Evolutionary conservation across 2,888 invertebrate genomes (phyloP), one percentile per base, ranked within the genome.

Genomic region (Isoperla grammatica): DNA sequence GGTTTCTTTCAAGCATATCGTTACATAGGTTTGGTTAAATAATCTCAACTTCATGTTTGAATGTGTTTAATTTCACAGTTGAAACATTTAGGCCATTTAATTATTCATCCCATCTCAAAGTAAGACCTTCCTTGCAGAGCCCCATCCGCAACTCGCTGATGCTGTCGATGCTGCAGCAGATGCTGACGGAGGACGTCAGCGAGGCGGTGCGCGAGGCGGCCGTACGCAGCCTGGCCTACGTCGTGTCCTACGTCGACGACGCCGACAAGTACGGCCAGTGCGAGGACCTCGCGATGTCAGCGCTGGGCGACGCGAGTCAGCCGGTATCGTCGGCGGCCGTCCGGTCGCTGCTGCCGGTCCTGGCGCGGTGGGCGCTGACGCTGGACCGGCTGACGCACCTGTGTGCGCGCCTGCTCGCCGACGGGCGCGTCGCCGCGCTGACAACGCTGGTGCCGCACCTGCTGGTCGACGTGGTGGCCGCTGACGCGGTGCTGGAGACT

Each of bases 91-190:
- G n/a, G n/a, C n/a, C n/a, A n/a, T n/a, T n/a, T n/a, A n/a, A n/a
- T n/a, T n/a, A n/a, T n/a, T n/a, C n/a, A n/a, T n/a, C n/a, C n/a
- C n/a, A n/a, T n/a, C n/a, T n/a, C n/a, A n/a, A n/a, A n/a, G n/a
- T n/a, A n/a, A n/a, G n/a, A n/a, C n/a, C n/a, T n/a, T n/a, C n/a
- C 59, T 72, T 74, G 29, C 69, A 81, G 75, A 78, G 78, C 68
- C 78, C 80, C 42, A 80, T 86, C 42, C 75, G 85, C 39, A 83
- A 84, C 68, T 87, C 86, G 0, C 72, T 87, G 35, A 79, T 87
- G 70, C 73, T 87, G 48, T 85, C 86, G 11, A 86, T 87, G 81
- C 73, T 87, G 39, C 84, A 85, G 68, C 87, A 87, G 74, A 81
- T 87, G 81, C 71, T 85, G 58, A 71, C 76, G 29, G 85, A 86